Evolutionary conservation across 2,113 vertebrate genomes (phyloP).

Genomic region (Thunnus maccoyii): DNA sequence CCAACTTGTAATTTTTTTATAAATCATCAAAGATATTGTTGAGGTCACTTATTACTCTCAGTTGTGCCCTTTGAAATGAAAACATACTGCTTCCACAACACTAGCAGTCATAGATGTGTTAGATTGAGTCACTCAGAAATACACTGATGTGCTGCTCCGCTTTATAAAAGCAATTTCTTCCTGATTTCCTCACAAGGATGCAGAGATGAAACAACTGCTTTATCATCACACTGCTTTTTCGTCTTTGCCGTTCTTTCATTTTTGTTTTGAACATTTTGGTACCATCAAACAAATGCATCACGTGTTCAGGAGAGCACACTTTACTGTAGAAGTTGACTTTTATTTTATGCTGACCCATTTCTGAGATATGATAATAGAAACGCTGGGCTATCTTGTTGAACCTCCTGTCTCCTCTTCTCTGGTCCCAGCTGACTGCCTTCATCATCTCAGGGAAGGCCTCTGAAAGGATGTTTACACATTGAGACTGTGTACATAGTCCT

Average conservation of each 20-base stretch:
- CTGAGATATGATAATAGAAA: conserved; percentile 68
- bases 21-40: conserved; percentile 29
- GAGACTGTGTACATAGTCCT: conserved; percentile 56
- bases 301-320: conserved; percentile 30
- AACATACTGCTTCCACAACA: conserved; percentile 21
- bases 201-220: conserved; percentile 54
- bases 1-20: conserved; percentile 4
- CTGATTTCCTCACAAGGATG: conserved; percentile 60
- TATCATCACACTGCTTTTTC: conserved; percentile 42
- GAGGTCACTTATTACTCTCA: conserved; percentile 23
- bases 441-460: conserved; percentile 62
- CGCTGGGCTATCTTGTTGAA: conserved; percentile 55
- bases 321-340: conserved; percentile 54
- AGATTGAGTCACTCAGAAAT: conserved; percentile 36
- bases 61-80: conserved; percentile 20
- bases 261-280: conserved; percentile 46
- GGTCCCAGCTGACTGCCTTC: conserved; percentile 69
- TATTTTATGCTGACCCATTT: conserved; percentile 69
- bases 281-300: conserved; percentile 59
- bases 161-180: conserved; percentile 60
- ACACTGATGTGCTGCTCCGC: conserved; percentile 27
- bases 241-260: conserved; percentile 20
- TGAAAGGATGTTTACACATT: conserved; percentile 76
- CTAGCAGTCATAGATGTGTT: conserved; percentile 38
- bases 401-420: conserved; percentile 34